A percentile compares a stretch with the other conserved stretches of the same genome.
These are phyloP conservation scores for Chaetodon trifascialis DNA, from an alignment of 2,113 vertebrate species.

Conservation along the genomic window DNA sequence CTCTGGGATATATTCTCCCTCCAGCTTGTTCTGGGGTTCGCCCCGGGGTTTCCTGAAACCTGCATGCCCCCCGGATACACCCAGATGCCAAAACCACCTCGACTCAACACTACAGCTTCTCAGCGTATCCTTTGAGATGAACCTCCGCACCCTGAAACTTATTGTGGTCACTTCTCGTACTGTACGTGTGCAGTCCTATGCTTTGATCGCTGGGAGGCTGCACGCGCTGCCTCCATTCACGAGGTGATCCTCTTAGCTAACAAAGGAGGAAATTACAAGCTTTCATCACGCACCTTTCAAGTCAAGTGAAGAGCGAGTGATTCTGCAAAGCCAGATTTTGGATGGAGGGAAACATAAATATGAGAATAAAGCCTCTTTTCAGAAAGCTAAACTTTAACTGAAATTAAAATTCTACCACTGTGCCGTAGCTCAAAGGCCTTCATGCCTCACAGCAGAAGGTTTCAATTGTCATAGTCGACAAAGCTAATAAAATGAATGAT, in stretches of 20 bases:
- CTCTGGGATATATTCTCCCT: conserved; percentile 16
- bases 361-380: too few species aligned
- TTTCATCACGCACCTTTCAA: background rate
- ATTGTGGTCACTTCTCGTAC: background rate
- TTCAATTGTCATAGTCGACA: background rate
- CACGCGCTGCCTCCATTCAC: background rate
- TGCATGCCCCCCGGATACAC: background rate
- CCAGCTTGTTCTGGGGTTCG: background rate
- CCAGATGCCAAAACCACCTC: background rate
- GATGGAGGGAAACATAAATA: background rate
- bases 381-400: background rate
- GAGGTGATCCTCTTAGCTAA: background rate
- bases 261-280: background rate
- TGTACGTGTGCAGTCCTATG: background rate
- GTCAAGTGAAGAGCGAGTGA: background rate
- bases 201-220: background rate
- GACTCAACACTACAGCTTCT: background rate
- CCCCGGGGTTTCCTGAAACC: conserved; percentile 28
- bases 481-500: background rate
- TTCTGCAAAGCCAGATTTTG: background rate
- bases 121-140: background rate
- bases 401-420: background rate
- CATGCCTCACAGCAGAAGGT: background rate
- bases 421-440: background rate
- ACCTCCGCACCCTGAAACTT: background rate